phyloP scores from a whole-genome alignment of 1,140 invertebrate species.

The Bicyclus anynana region DNA sequence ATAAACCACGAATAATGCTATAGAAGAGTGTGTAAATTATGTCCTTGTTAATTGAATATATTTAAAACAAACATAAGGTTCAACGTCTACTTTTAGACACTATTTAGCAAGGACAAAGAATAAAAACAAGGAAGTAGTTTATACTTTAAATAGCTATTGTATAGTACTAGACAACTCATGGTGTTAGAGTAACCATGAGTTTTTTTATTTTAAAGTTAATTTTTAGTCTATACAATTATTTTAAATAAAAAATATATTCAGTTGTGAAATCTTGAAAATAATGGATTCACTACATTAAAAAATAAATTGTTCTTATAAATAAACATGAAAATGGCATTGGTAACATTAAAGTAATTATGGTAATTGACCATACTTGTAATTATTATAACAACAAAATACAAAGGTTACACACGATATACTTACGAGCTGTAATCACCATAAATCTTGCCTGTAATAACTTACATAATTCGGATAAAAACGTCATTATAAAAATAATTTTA shows the following conservation, averaged over 20 bases:
- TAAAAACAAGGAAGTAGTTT: neutral
- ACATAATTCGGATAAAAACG: too few relatives aligned
- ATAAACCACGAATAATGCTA: too few relatives aligned
- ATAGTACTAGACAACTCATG: neutral
- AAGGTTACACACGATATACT: conserved; percentile 9
- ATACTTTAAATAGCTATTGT: neutral
- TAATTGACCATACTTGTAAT: neutral
- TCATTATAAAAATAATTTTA: too few relatives aligned
- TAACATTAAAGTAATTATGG: neutral
- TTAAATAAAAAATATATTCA: too few relatives aligned
- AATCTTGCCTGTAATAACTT: too few relatives aligned
- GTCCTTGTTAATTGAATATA: too few relatives aligned
- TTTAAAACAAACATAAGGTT: neutral
- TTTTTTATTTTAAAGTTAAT: too few relatives aligned
- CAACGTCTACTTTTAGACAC: neutral
- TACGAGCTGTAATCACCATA: neutral
- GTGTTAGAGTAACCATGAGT: neutral
- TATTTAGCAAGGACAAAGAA: neutral
- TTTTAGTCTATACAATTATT: too few relatives aligned
- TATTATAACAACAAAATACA: conserved; percentile 1
- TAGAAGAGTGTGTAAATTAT: too few relatives aligned
- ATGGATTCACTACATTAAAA: too few relatives aligned
- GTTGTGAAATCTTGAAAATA: too few relatives aligned
- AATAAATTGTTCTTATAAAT: too few relatives aligned
- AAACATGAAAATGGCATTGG: neutral